Percentiles rank a stretch among this genome's conserved stretches.
Conservation (phyloP, 2,113 vertebrate species). For the Xiphorhynchus elegans region DNA sequence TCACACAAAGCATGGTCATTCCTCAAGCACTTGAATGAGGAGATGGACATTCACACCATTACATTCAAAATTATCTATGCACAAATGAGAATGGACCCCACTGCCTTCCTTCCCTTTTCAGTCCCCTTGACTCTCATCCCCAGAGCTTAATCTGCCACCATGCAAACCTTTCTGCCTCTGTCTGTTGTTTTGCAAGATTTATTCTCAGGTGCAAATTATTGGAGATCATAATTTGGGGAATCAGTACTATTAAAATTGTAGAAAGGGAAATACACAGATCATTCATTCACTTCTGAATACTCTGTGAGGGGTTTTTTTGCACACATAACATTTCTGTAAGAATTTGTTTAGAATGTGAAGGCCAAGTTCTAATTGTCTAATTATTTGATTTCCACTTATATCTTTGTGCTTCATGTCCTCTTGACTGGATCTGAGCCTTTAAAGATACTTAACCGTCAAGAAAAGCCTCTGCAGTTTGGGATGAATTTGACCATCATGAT, state of each 20-base stretch:
- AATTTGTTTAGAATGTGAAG: neutral
- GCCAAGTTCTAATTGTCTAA: neutral
- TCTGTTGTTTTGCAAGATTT: neutral
- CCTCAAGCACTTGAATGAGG: neutral
- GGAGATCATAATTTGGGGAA: neutral
- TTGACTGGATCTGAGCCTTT: neutral
- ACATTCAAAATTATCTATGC: neutral
- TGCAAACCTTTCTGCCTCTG: neutral
- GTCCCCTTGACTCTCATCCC: neutral
- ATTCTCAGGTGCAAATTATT: neutral
- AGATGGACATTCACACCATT: neutral
- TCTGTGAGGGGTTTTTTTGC: neutral
- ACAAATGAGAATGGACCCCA: neutral
- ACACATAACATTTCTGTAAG: neutral
- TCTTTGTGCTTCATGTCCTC: neutral
- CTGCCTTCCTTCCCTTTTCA: neutral
- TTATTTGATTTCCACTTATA: neutral
- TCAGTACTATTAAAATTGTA: neutral
- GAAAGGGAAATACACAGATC: neutral
- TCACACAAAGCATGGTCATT: neutral
- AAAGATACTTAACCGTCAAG: neutral
- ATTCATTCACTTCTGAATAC: neutral
- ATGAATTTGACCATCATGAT: neutral
- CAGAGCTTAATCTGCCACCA: neutral
- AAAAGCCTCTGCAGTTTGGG: neutral